Conservation (phyloP, 1,140 invertebrate genomes). For the Nasonia vitripennis region DNA sequence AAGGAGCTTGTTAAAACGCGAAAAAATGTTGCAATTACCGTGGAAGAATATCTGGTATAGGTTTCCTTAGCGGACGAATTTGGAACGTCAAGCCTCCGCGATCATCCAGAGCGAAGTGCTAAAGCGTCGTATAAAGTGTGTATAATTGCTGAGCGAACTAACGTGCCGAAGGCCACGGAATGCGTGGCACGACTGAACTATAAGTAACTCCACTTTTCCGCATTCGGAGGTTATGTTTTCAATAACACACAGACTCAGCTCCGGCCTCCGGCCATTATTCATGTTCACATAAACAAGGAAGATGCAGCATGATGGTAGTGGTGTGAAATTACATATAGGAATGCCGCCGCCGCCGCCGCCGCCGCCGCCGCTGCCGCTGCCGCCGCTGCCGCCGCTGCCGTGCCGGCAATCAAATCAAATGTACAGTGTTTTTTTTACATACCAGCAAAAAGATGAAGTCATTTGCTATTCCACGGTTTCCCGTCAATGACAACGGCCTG, state of each 20-base stretch:
- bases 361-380: too few species aligned
- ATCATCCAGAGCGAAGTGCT: background rate
- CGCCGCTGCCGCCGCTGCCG: too few species aligned
- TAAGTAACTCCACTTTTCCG: conserved; percentile 13
- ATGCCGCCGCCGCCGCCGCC: too few species aligned
- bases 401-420: background rate
- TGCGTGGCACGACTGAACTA: conserved; percentile 40
- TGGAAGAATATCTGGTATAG: background rate
- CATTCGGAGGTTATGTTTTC: conserved; percentile 46
- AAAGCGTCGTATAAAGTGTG: background rate
- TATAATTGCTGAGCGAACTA: background rate
- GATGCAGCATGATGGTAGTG: too few species aligned
- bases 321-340: too few species aligned
- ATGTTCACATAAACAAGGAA: too few species aligned
- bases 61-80: conserved; percentile 10
- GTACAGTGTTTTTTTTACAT: background rate
- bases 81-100: background rate
- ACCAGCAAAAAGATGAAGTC: conserved; percentile 25
- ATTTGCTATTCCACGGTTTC: conserved; percentile 20
- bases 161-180: conserved; percentile 11
- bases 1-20: background rate
- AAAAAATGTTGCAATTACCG: background rate
- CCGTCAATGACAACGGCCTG: background rate
- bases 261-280: too few species aligned
- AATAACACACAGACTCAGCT: conserved; percentile 17